Evolutionary conservation across 1,140 invertebrate species (phyloP).

Genomic region (Sitophilus oryzae): DNA sequence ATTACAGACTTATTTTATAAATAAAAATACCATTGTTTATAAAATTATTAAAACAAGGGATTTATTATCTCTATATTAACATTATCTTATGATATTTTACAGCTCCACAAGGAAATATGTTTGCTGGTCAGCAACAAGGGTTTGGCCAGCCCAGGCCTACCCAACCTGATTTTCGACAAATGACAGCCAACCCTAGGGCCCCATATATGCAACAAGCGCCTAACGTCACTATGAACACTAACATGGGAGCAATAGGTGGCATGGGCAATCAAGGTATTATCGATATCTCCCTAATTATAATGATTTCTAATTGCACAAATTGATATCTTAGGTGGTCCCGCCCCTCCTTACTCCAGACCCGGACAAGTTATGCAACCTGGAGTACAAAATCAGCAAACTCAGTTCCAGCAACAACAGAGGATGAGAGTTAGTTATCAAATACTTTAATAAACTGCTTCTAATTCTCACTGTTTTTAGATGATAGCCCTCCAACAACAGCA

Average conservation of each 20-base stretch:
- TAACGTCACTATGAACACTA: constrained; percentile 44
- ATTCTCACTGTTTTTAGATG: constrained; percentile 15
- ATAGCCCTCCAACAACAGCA: constrained; percentile 39
- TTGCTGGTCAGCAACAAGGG: constrained; percentile 36
- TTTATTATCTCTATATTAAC: too few relatives aligned
- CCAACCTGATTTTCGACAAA: constrained; percentile 40
- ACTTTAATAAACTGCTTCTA: too few relatives aligned
- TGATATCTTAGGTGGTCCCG: constrained; percentile 31
- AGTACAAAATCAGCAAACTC: constrained; percentile 34
- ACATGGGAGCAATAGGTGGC: constrained; percentile 35
- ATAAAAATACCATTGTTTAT: too few relatives aligned
- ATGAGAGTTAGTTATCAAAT: constrained; percentile 27
- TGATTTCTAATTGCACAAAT: constrained; percentile 1
- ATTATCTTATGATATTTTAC: too few relatives aligned
- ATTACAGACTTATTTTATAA: too few relatives aligned
- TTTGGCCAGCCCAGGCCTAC: constrained; percentile 27
- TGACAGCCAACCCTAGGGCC: constrained; percentile 34
- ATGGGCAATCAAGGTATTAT: constrained; percentile 29
- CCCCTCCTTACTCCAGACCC: constrained; percentile 41
- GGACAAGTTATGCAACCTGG: constrained; percentile 36
- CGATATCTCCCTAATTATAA: background rate
- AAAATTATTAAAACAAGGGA: too few relatives aligned
- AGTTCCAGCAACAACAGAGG: constrained; percentile 32
- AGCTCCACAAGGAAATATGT: constrained; percentile 33
- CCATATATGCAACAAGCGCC: constrained; percentile 43